These are phyloP conservation scores for Brachionus calyciflorus DNA, from an alignment of 1,140 invertebrate species.

Conservation along the genomic window DNA sequence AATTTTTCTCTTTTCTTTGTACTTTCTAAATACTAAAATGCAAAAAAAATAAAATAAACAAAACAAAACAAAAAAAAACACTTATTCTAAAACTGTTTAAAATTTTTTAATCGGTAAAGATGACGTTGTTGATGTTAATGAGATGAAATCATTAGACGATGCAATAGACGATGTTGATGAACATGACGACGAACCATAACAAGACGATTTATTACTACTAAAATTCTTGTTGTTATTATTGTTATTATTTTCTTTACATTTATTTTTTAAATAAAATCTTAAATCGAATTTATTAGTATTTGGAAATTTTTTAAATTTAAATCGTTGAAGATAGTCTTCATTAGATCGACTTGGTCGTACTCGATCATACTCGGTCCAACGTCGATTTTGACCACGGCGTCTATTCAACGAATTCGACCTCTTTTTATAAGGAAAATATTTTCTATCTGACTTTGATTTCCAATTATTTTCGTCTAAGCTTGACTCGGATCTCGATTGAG, in stretches of 20 bases:
- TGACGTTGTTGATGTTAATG: background rate
- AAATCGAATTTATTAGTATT: too few relatives aligned
- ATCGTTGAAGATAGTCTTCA: too few relatives aligned
- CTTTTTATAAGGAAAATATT: too few relatives aligned
- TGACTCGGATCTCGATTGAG: background rate
- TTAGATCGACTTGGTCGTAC: too few relatives aligned
- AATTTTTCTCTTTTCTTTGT: too few relatives aligned
- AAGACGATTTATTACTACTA: conserved; percentile 13
- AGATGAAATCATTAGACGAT: background rate
- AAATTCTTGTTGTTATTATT: too few relatives aligned
- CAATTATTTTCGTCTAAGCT: background rate
- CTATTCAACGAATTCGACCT: too few relatives aligned
- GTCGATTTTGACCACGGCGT: too few relatives aligned
- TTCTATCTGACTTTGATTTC: too few relatives aligned
- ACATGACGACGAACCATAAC: background rate
- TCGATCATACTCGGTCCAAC: too few relatives aligned
- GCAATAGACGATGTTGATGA: conserved; percentile 16
- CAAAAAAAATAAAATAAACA: background rate
- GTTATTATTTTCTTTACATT: too few relatives aligned
- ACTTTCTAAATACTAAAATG: background rate
- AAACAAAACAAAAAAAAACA: background rate
- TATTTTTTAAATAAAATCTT: background rate
- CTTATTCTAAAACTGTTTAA: background rate
- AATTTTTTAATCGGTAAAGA: background rate
- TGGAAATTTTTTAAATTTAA: background rate